phyloP scores from a whole-genome alignment of 1,140 invertebrate species.

The Planococcus citri region DNA sequence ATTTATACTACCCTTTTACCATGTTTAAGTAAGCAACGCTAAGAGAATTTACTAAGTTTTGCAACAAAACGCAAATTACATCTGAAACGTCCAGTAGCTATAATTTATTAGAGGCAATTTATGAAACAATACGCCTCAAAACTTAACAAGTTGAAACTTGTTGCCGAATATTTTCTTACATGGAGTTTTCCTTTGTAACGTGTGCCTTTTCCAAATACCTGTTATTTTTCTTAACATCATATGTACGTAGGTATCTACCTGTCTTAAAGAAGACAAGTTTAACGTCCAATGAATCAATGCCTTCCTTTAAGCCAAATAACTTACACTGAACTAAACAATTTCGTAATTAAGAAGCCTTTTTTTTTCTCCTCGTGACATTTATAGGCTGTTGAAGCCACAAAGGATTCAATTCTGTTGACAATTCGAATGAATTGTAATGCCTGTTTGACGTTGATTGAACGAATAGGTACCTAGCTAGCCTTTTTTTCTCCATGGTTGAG shows the following conservation, averaged over 20 bases:
- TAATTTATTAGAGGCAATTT: not conserved
- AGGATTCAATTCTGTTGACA: not conserved
- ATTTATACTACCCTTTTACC: not conserved
- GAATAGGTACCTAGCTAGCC: too few species aligned
- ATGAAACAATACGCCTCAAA: conserved; percentile 6
- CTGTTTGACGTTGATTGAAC: not conserved
- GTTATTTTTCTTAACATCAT: too few species aligned
- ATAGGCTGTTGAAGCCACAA: not conserved
- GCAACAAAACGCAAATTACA: conserved; percentile 2
- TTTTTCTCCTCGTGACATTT: not conserved
- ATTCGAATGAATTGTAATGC: not conserved
- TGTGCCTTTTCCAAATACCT: too few species aligned
- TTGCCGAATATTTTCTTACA: not conserved
- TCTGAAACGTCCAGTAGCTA: not conserved
- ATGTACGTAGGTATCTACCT: too few species aligned
- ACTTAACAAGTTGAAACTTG: conserved; percentile 7
- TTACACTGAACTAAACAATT: not conserved
- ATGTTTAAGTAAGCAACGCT: not conserved
- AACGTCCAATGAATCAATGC: conserved; percentile 1
- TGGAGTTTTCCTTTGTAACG: not conserved
- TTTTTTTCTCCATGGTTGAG: too few species aligned
- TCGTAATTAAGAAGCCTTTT: not conserved
- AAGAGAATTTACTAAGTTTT: not conserved
- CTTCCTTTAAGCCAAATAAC: not conserved
- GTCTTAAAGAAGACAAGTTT: not conserved